phyloP scores from a whole-genome alignment of 1,140 invertebrate species.

The Temnothorax nylanderi region DNA sequence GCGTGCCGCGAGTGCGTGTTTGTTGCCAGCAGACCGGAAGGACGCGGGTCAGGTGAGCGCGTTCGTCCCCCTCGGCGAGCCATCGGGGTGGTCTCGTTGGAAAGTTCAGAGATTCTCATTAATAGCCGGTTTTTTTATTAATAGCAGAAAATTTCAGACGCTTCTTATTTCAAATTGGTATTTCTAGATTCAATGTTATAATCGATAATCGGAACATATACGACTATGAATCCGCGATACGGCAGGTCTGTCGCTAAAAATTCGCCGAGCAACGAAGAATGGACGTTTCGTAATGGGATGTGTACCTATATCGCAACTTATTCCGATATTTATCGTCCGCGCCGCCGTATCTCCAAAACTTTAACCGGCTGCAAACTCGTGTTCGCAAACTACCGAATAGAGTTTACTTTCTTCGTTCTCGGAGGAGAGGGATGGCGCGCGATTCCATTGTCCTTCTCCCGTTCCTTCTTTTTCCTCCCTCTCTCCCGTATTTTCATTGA shows the following conservation, averaged over 20 bases:
- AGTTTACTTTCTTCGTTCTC: conserved; percentile 58
- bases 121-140: not conserved
- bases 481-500: conserved; percentile 72
- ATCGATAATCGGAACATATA: not conserved
- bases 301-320: conserved; percentile 19
- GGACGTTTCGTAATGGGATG: not conserved
- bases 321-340: conserved; percentile 38
- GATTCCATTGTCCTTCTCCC: conserved; percentile 76
- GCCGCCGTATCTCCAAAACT: conserved; percentile 12
- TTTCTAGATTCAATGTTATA: not conserved
- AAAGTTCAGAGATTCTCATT: conserved; percentile 22
- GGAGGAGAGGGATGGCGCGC: conserved; percentile 51
- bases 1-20: conserved; percentile 52
- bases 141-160: not conserved
- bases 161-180: not conserved
- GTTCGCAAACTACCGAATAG: conserved; percentile 42
- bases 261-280: not conserved
- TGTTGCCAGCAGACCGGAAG: conserved; percentile 63
- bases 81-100: conserved; percentile 36
- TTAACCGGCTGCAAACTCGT: conserved; percentile 40
- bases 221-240: not conserved
- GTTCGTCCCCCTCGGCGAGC: conserved; percentile 26
- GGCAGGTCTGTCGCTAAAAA: not conserved
- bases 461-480: not conserved
- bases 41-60: conserved; percentile 57